These are phyloP conservation scores for Dasysyrphus tricinctus DNA, from an alignment of 2,888 invertebrate genomes.

Conservation along the genomic window DNA sequence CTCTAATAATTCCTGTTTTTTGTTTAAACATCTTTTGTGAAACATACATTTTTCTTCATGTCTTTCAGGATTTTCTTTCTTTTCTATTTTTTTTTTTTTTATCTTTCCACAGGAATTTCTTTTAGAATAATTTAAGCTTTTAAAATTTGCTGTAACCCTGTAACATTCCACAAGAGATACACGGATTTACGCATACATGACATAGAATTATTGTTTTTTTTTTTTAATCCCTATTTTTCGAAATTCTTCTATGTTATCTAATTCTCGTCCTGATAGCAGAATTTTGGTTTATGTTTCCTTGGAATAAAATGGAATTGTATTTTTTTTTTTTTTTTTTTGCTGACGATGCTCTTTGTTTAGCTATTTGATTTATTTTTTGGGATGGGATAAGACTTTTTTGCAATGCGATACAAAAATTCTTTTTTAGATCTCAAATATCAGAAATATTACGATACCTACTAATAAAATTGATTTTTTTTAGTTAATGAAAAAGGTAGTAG, in stretches of 20 bases:
- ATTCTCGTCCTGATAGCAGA: not conserved
- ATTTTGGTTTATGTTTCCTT: not conserved
- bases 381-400: not conserved
- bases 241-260: conserved; percentile 2
- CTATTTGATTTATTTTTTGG: not conserved
- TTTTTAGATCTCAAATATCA: too few relatives aligned
- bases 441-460: too few relatives aligned
- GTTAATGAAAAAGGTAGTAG: too few relatives aligned
- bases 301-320: not conserved
- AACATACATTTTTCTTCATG: not conserved
- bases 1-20: not conserved
- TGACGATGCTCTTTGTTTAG: too few relatives aligned
- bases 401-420: too few relatives aligned
- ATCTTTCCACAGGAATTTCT: conserved; percentile 42
- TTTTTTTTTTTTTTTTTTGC: not conserved
- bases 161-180: conserved; percentile 33
- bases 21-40: not conserved
- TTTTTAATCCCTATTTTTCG: not conserved
- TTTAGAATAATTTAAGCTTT: conserved; percentile 70
- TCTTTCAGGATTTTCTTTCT: too few relatives aligned
- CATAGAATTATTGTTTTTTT: conserved; percentile 11
- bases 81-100: conserved; percentile 8
- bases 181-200: conserved; percentile 27
- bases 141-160: conserved; percentile 25
- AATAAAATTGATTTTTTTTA: too few relatives aligned